Conservation (phyloP, 1,140 invertebrate genomes). For the Drosophila tani region DNA sequence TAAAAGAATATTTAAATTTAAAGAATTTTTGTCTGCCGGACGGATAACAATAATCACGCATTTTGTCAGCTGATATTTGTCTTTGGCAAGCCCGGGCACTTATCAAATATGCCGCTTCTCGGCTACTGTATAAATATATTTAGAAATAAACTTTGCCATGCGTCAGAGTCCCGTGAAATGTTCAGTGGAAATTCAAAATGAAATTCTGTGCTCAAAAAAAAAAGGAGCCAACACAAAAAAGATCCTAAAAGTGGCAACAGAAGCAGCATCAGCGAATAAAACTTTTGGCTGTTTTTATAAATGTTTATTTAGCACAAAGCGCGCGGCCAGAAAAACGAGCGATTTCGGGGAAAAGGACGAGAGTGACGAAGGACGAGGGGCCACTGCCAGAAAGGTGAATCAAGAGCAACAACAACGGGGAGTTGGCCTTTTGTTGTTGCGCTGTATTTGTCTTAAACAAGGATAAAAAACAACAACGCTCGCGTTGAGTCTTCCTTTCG, state of each 20-base stretch:
- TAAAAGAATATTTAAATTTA: background rate
- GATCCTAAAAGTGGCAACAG: conserved; percentile 49
- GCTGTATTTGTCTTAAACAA: conserved; percentile 69
- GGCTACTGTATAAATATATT: conserved; percentile 31
- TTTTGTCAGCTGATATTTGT: background rate
- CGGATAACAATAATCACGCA: conserved; percentile 29
- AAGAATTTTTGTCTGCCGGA: too few relatives aligned
- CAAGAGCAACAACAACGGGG: conserved; percentile 54
- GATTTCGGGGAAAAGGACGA: conserved; percentile 21
- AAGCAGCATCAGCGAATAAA: conserved; percentile 74
- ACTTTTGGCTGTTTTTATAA: conserved; percentile 76
- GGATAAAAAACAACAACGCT: conserved; percentile 47
- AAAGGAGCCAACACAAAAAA: conserved; percentile 13
- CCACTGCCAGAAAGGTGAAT: conserved; percentile 68
- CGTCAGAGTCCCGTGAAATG: conserved; percentile 66
- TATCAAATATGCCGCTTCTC: conserved; percentile 23
- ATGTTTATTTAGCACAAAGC: conserved; percentile 77
- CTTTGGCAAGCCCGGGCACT: conserved; percentile 14
- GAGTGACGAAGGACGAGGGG: conserved; percentile 20
- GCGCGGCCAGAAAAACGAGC: conserved; percentile 24
- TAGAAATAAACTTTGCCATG: conserved; percentile 65
- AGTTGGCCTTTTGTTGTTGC: conserved; percentile 64
- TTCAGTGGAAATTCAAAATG: conserved; percentile 70
- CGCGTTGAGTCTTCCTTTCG: conserved; percentile 39
- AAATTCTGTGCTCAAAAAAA: conserved; percentile 53